A percentile compares a stretch with the other conserved stretches of the same genome.
Evolutionary conservation across 2,888 invertebrate species (phyloP).

Genomic region (Cephus nigrinus): DNA sequence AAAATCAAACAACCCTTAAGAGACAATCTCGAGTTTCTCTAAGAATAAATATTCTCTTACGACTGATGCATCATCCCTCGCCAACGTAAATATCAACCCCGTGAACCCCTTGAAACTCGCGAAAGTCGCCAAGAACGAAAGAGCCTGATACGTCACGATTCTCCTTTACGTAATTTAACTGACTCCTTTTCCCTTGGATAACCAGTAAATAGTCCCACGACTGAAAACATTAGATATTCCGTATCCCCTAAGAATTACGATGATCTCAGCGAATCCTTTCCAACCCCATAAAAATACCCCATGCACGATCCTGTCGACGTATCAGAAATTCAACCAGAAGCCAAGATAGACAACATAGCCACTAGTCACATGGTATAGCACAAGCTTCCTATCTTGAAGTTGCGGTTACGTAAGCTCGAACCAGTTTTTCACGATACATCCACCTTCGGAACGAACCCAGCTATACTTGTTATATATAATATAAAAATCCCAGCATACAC

Average conservation of each 20-base stretch:
- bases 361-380: neutral
- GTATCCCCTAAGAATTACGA: neutral
- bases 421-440: neutral
- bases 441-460: neutral
- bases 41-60: neutral
- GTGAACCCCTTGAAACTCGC: neutral
- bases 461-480: neutral
- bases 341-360: neutral
- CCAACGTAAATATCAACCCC: neutral
- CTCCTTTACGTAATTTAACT: neutral
- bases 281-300: too few relatives aligned
- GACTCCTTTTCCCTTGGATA: neutral
- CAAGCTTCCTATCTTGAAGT: neutral
- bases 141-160: neutral
- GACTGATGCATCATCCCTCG: neutral
- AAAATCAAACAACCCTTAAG: neutral
- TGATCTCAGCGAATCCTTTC: neutral
- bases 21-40: neutral
- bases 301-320: neutral
- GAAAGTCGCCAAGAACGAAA: neutral
- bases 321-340: neutral
- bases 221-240: neutral
- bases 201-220: neutral
- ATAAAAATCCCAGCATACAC: neutral
- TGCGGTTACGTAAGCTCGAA: neutral